Evolutionary conservation across 23 tunicate genomes (phyloP).

Genomic region (Clavelina lepadiformis): DNA sequence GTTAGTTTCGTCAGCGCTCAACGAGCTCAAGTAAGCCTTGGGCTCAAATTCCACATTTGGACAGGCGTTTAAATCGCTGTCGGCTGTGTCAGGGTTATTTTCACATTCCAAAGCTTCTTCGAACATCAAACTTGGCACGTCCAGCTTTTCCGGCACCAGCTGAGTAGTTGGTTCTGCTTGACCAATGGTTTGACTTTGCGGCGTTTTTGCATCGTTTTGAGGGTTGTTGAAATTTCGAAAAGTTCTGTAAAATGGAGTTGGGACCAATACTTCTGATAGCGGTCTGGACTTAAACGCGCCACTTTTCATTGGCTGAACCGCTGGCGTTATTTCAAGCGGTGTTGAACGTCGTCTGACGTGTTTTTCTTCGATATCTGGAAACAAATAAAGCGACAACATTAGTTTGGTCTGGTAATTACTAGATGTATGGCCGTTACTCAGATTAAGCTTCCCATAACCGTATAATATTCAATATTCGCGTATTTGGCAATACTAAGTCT

Average conservation of each 20-base stretch:
- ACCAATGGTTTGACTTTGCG: not conserved
- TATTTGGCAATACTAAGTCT: too few species aligned
- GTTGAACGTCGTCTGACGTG: not conserved
- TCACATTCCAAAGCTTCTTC: slow-evolving; percentile 13
- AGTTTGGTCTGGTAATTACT: too few species aligned
- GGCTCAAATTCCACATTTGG: too few species aligned
- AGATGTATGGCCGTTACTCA: too few species aligned
- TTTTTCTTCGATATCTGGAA: not conserved
- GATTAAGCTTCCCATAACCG: too few species aligned
- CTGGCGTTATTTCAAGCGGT: not conserved
- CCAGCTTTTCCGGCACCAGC: not conserved
- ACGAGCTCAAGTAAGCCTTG: too few species aligned
- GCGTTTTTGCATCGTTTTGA: too few species aligned
- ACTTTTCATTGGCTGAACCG: not conserved
- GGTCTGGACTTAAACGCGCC: not conserved
- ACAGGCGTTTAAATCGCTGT: too few species aligned
- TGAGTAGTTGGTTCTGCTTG: not conserved
- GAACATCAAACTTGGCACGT: slow-evolving; percentile 14
- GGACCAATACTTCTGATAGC: not conserved
- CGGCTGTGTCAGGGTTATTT: too few species aligned
- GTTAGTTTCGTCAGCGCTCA: too few species aligned
- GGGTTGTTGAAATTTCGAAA: not conserved
- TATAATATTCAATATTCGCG: too few species aligned
- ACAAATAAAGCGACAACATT: not conserved
- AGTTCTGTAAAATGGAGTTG: slow-evolving; percentile 17